Conservation (phyloP, 1,140 invertebrate genomes). For the Diabrotica virgifera region DNA sequence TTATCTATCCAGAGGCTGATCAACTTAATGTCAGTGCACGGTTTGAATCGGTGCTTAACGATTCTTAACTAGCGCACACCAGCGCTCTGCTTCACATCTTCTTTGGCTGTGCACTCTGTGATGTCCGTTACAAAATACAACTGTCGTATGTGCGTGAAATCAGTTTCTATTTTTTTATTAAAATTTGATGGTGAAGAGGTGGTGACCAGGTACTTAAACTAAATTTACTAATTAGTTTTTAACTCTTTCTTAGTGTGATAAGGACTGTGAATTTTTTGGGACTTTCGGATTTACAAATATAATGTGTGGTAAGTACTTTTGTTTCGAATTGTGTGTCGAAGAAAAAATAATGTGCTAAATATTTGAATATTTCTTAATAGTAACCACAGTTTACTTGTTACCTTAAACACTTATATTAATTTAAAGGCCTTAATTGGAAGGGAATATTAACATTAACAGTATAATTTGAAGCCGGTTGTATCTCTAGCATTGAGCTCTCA, state of each 20-base stretch:
- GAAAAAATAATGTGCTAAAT: no score
- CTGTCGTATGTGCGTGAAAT: not conserved
- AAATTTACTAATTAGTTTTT: not conserved
- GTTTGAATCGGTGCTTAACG: not conserved
- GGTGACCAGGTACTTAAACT: not conserved
- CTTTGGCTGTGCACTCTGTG: not conserved
- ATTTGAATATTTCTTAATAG: no score
- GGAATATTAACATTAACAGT: no score
- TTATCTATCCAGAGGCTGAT: not conserved
- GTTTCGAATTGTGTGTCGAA: no score
- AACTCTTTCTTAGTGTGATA: not conserved
- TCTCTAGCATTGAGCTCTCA: no score
- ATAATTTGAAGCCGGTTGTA: no score
- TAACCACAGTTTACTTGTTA: no score
- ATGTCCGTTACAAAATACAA: no score
- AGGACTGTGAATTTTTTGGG: not conserved
- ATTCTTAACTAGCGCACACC: not conserved
- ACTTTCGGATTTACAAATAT: not conserved
- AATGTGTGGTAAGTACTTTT: not conserved
- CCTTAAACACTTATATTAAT: no score
- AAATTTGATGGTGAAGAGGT: not conserved
- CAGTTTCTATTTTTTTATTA: not conserved
- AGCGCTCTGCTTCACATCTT: no score
- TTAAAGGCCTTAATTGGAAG: no score
- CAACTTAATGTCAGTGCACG: not conserved